A percentile compares a stretch with the other conserved stretches of the same genome.
phyloP scores from a whole-genome alignment of 2,113 vertebrate genomes.

The Python bivittatus region DNA sequence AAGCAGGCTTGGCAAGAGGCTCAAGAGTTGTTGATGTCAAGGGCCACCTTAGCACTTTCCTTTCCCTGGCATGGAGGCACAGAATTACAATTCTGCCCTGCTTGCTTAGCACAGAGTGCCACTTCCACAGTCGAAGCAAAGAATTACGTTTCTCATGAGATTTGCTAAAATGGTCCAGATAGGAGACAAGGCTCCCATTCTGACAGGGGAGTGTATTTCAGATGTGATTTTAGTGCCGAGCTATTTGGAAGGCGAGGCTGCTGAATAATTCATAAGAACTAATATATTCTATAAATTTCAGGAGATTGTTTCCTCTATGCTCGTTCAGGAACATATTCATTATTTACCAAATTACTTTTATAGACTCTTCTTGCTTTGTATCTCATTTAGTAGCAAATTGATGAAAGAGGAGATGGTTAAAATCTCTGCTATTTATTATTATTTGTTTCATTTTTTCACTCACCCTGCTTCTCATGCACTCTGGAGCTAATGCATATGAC shows the following conservation, averaged over 20 bases:
- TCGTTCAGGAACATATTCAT: conserved; percentile 15
- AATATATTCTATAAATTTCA: conserved; percentile 30
- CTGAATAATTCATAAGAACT: conserved; percentile 27
- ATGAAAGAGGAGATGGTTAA: not conserved
- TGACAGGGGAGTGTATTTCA: not conserved
- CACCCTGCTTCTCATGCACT: not conserved
- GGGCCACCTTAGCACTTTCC: not conserved
- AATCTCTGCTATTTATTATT: not conserved
- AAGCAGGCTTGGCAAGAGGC: not conserved
- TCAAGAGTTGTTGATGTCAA: not conserved
- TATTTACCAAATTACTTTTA: conserved; percentile 31
- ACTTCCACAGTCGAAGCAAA: not conserved
- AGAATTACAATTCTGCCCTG: not conserved
- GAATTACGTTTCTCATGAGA: not conserved
- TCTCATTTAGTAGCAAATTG: conserved; percentile 15
- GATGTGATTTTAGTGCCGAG: conserved; percentile 14
- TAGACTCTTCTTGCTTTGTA: conserved; percentile 10
- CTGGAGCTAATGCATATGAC: not conserved
- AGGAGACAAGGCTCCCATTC: not conserved
- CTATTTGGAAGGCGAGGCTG: conserved; percentile 7
- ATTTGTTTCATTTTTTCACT: conserved; percentile 7
- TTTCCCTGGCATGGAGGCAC: not conserved
- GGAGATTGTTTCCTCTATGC: not conserved
- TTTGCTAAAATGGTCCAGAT: not conserved
- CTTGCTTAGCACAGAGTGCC: not conserved